Conservation (phyloP, 2,797 vertebrate genomes). For the Poeciliopsis gracilis region DNA sequence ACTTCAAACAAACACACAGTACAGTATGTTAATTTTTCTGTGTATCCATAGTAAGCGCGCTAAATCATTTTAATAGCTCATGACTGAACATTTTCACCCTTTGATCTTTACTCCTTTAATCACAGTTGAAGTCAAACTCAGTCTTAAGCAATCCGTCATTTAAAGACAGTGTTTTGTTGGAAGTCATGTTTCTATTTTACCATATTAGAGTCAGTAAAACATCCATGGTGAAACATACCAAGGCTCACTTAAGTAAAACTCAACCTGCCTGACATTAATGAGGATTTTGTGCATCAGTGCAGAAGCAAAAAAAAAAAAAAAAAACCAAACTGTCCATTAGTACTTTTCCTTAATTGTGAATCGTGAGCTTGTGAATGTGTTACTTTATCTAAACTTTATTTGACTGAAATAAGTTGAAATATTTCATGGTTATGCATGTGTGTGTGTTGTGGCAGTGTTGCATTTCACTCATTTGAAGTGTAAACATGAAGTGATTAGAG, state of each 20-base stretch:
- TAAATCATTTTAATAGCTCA: constrained; percentile 9
- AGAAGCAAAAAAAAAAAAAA: background rate
- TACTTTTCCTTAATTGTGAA: background rate
- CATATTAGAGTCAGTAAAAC: constrained; percentile 52
- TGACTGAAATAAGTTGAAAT: constrained; percentile 56
- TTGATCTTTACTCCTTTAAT: constrained; percentile 50
- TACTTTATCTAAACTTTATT: constrained; percentile 15
- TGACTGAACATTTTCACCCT: constrained; percentile 24
- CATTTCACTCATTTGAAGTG: constrained; percentile 66
- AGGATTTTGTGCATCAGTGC: constrained; percentile 25
- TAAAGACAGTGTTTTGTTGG: constrained; percentile 41
- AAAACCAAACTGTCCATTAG: background rate
- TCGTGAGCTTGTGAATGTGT: background rate
- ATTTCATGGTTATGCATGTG: constrained; percentile 10
- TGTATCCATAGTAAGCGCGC: background rate
- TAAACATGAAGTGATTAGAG: constrained; percentile 75
- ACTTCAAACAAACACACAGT: background rate
- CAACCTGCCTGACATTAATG: constrained; percentile 46
- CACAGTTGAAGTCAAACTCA: constrained; percentile 26
- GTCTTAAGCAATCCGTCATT: constrained; percentile 22
- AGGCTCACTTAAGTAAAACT: constrained; percentile 54
- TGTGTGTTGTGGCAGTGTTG: constrained; percentile 35
- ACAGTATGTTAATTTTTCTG: background rate
- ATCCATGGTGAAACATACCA: constrained; percentile 57
- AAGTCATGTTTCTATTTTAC: constrained; percentile 53